Evolutionary conservation across 1,140 invertebrate species (phyloP).

Genomic region (Adoxophyes honmai): DNA sequence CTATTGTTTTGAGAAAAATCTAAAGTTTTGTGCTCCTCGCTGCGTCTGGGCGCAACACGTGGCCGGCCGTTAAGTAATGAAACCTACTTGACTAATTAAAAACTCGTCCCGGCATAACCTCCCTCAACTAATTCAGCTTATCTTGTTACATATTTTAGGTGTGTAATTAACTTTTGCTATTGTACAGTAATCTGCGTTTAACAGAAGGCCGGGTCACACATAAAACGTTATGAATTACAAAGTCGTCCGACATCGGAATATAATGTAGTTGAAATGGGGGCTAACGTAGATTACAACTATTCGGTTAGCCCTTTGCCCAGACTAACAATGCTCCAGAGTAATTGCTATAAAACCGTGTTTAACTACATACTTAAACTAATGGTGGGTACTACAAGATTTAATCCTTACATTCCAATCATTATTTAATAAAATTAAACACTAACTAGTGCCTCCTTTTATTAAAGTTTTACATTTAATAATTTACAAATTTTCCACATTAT

Average conservation of each 20-base stretch:
- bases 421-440: too few relatives aligned
- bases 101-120: conserved; percentile 34
- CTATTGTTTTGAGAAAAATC: conserved; percentile 70
- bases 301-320: conserved; percentile 6
- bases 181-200: conserved; percentile 30
- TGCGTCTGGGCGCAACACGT: conserved; percentile 56
- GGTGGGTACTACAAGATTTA: too few relatives aligned
- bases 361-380: too few relatives aligned
- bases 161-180: conserved; percentile 26
- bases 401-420: too few relatives aligned
- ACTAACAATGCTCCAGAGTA: conserved; percentile 5
- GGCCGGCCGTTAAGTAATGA: conserved; percentile 60
- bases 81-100: conserved; percentile 50
- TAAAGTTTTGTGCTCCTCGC: conserved; percentile 51
- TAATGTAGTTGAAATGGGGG: conserved; percentile 24
- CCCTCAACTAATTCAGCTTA: conserved; percentile 32
- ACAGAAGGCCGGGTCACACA: conserved; percentile 25
- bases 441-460: too few relatives aligned
- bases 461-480: too few relatives aligned
- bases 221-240: conserved; percentile 31
- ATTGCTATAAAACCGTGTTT: background rate
- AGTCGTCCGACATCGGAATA: conserved; percentile 25
- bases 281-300: conserved; percentile 28
- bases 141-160: conserved; percentile 28
- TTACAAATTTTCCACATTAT: too few relatives aligned